Evolutionary conservation across 2,797 vertebrate genomes (phyloP), one percentile per base, ranked within the genome.

Genomic region (Ciconia nigra): DNA sequence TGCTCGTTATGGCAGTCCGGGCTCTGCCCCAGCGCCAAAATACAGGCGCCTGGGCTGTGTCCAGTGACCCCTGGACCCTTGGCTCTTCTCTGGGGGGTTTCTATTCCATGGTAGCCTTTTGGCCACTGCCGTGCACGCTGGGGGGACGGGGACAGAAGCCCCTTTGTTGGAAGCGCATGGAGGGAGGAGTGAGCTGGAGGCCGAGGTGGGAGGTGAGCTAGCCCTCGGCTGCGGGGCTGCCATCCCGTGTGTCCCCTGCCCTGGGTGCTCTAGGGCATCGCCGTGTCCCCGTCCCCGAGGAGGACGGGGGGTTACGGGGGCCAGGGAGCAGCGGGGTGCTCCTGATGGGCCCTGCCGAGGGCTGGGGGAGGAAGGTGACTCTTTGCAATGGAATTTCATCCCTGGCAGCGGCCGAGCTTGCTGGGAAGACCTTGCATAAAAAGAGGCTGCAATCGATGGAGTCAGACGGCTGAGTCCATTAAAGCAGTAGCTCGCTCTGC

Each of bases 321-420:
- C 4, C 0, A 5, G 44, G 69, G 49, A 66, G 46, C 62, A 26
- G 39, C 2, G 2, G 55, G 42, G 10, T 54, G 35, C 47, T 89
- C 55, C 70, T 5, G 0, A 3, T 2, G 24, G 41, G 15, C 13
- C 4, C 39, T 2, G 18, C 4, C 0, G 6, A 65, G 55, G n/a
- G 76, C 39, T 10, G 24, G 8, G 2, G 7, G 65, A 88, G 80
- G 39, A 80, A 37, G 15, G 73, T 52, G 83, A 46, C 42, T 79
- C 47, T 77, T 71, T 5, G 47, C n/a, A 9, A 10, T 57, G 93
- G 85, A 49, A 84, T 95, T 94, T 79, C 18, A 3, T 92, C 63
- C 61, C 67, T 21, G 66, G 62, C 90, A 73, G 79, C 19, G 4
- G 49, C 49, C 0, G 22, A 61, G 81, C 65, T 74, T 26, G 65